phyloP scores from a whole-genome alignment of 1,140 invertebrate species.

The Dufourea novaeangliae region DNA sequence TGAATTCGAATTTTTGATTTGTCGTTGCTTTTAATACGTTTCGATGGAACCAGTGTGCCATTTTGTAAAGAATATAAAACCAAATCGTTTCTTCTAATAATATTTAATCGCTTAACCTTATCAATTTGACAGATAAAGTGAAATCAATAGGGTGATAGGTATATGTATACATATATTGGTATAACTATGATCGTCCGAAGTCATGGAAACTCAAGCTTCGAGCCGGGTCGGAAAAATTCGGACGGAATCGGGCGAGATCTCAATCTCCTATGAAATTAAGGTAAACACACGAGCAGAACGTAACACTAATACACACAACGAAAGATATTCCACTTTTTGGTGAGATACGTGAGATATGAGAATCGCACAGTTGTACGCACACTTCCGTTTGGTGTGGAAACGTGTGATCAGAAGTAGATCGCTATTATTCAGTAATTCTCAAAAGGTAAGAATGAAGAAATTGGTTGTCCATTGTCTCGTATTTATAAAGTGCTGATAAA shows the following conservation, averaged over 20 bases:
- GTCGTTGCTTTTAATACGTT: slow-evolving; percentile 87
- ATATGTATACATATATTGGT: too few relatives aligned
- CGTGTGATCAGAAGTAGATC: background rate
- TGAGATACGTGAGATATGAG: background rate
- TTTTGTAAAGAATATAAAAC: slow-evolving; percentile 67
- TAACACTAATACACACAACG: slow-evolving; percentile 21
- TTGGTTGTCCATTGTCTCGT: background rate
- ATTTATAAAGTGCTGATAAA: background rate
- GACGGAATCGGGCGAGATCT: too few relatives aligned
- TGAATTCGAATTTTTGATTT: slow-evolving; percentile 85
- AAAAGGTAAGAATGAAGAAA: slow-evolving; percentile 29
- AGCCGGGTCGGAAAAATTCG: too few relatives aligned
- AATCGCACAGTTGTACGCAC: slow-evolving; percentile 12
- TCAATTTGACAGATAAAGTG: slow-evolving; percentile 59
- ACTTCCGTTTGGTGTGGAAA: slow-evolving; percentile 22
- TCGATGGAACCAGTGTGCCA: slow-evolving; percentile 90
- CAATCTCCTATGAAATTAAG: slow-evolving; percentile 45
- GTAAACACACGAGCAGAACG: slow-evolving; percentile 28
- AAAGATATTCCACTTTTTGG: slow-evolving; percentile 53
- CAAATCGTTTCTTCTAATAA: background rate
- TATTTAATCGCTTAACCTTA: background rate
- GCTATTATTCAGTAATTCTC: slow-evolving; percentile 23
- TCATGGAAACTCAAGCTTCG: too few relatives aligned
- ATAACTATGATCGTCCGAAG: too few relatives aligned
- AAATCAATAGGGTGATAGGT: too few relatives aligned